A percentile compares a stretch with the other conserved stretches of the same genome.
Conservation (phyloP, 2,797 vertebrate species). For the Acomys russatus region DNA sequence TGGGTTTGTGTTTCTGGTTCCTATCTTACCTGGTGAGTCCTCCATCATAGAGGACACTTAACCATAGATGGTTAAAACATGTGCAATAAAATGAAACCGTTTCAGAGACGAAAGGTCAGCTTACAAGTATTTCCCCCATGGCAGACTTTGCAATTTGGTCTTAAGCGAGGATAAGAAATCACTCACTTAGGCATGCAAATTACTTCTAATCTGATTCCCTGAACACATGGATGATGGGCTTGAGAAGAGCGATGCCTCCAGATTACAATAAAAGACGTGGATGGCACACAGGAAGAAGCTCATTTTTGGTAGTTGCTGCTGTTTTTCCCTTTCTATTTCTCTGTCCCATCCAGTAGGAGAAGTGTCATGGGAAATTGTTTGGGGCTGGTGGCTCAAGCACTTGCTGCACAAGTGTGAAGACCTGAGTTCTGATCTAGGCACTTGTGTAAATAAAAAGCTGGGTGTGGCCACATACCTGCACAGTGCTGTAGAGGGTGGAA, state of each 20-base stretch:
- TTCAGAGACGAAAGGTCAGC: background rate
- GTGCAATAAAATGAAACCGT: background rate
- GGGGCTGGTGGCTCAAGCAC: background rate
- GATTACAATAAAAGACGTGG: background rate
- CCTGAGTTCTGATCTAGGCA: background rate
- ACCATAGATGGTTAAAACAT: background rate
- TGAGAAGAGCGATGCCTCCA: background rate
- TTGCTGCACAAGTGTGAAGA: background rate
- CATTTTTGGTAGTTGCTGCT: background rate
- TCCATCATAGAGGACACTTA: background rate
- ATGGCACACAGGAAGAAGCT: background rate
- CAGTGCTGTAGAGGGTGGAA: background rate
- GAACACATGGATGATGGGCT: background rate
- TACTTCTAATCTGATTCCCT: background rate
- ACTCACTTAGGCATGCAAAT: too few species aligned
- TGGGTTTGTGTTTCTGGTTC: background rate
- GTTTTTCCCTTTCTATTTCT: background rate
- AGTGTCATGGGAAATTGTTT: slow-evolving; percentile 19
- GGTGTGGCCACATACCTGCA: background rate
- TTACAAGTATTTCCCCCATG: background rate
- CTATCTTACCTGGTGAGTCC: too few species aligned
- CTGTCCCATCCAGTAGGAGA: background rate
- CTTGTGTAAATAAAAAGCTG: background rate
- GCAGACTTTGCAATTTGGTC: slow-evolving; percentile 11
- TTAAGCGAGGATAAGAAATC: background rate